A percentile compares a stretch with the other conserved stretches of the same genome.
Conservation (phyloP, 2,113 vertebrate genomes). For the Phylloscopus whistleri region DNA sequence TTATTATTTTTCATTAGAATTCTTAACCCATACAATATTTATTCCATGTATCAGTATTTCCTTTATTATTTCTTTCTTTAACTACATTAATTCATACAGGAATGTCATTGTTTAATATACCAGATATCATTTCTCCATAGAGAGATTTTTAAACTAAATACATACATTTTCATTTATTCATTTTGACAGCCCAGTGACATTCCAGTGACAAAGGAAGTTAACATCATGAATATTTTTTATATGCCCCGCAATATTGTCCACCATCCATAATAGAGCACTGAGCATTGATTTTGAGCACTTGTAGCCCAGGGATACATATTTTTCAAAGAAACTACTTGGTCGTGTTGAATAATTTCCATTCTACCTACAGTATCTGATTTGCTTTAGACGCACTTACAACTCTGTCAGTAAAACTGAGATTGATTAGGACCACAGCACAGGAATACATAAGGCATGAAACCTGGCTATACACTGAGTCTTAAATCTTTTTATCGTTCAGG, state of each 20-base stretch:
- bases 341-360: slow-evolving; percentile 28
- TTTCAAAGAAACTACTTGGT: slow-evolving; percentile 27
- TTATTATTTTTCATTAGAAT: background rate
- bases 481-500: background rate
- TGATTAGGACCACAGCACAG: slow-evolving; percentile 15
- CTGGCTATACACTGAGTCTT: background rate
- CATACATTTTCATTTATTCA: background rate
- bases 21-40: background rate
- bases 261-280: background rate
- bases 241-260: background rate
- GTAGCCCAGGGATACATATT: slow-evolving; percentile 24
- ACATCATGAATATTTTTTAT: background rate
- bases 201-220: slow-evolving; percentile 30
- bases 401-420: slow-evolving; percentile 29
- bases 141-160: background rate
- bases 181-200: slow-evolving; percentile 19
- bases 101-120: background rate
- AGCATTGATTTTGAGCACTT: slow-evolving; percentile 22
- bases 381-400: slow-evolving; percentile 23
- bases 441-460: slow-evolving; percentile 10
- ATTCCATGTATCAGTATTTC: background rate
- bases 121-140: background rate
- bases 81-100: background rate
- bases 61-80: background rate
- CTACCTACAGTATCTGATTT: slow-evolving; percentile 46